Evolutionary conservation across 2,797 vertebrate genomes (phyloP).

Genomic region (Euthynnus affinis): DNA sequence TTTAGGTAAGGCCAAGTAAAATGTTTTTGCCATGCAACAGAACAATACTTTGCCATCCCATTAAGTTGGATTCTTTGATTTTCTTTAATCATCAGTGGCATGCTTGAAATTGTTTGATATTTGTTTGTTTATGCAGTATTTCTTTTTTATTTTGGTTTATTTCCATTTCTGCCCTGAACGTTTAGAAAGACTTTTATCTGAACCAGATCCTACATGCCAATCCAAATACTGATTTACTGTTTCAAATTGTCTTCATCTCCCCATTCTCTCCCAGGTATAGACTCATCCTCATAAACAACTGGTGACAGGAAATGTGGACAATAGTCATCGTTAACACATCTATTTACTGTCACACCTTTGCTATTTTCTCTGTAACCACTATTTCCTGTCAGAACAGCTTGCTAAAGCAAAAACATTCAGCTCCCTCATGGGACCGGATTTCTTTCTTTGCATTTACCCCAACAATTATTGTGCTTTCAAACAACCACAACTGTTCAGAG

Average conservation of each 20-base stretch:
- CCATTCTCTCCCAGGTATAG: neutral
- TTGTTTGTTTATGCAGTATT: no score
- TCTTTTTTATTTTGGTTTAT: no score
- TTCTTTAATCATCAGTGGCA: neutral
- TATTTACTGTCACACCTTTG: conserved; percentile 9
- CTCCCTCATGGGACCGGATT: neutral
- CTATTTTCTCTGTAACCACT: neutral
- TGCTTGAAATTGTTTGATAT: no score
- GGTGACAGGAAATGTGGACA: neutral
- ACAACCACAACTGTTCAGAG: conserved; percentile 6
- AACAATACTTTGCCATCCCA: neutral
- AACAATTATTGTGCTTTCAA: neutral
- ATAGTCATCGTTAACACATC: neutral
- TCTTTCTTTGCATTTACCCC: neutral
- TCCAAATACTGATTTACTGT: neutral
- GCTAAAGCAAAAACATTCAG: conserved; percentile 13
- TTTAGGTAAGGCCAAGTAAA: neutral
- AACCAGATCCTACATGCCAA: neutral
- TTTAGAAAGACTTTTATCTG: no score
- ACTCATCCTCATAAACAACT: neutral
- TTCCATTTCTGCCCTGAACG: no score
- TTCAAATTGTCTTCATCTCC: neutral
- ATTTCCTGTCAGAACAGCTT: neutral
- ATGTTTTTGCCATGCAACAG: neutral
- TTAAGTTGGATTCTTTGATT: neutral